phyloP scores from a whole-genome alignment of 2,888 invertebrate genomes.

The Drosophila anomelani region DNA sequence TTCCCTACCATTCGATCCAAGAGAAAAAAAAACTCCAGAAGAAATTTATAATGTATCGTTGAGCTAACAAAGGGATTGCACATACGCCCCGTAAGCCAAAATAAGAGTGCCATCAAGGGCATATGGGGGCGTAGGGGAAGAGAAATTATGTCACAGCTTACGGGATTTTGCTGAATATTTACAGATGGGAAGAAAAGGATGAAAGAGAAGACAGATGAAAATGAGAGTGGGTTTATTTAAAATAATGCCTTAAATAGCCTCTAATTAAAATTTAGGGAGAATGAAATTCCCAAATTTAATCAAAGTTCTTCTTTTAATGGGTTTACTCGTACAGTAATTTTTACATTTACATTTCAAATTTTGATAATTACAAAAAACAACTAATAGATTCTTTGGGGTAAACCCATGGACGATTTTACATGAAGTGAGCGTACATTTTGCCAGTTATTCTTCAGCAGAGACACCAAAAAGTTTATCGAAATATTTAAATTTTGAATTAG shows the following conservation, averaged over 20 bases:
- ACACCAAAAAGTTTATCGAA: constrained; percentile 99
- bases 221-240: neutral
- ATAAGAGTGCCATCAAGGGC: constrained; percentile 12
- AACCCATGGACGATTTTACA: constrained; percentile 99
- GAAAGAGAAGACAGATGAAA: neutral
- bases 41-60: constrained; percentile 68
- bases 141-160: constrained; percentile 68
- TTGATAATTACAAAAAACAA: neutral
- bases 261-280: neutral
- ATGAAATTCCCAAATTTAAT: too few species aligned
- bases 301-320: neutral
- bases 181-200: neutral
- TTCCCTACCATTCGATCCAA: neutral
- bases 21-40: constrained; percentile 8
- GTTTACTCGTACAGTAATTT: neutral
- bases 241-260: neutral
- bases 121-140: constrained; percentile 8
- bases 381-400: constrained; percentile 98
- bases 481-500: constrained; percentile 98
- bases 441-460: constrained; percentile 99
- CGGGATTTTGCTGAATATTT: constrained; percentile 8
- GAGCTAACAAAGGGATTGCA: constrained; percentile 40
- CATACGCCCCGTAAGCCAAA: constrained; percentile 52
- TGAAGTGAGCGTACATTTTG: constrained; percentile 99
- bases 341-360: neutral